These are phyloP conservation scores for Neoaliturus tenellus DNA, from an alignment of 2,888 invertebrate species.

Conservation along the genomic window DNA sequence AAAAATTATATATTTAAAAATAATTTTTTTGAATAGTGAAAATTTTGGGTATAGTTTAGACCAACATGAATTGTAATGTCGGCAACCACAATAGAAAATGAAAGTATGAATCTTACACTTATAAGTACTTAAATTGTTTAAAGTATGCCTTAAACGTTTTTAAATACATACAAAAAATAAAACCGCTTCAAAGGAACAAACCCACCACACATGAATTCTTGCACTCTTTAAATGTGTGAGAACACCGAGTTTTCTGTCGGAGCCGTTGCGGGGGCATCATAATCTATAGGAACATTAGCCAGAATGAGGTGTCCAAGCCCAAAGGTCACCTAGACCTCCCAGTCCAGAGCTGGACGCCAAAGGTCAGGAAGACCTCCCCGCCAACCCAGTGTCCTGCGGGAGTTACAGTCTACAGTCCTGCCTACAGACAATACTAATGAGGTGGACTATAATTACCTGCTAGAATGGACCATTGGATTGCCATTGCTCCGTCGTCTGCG, in stretches of 20 bases:
- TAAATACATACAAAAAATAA: too few relatives aligned
- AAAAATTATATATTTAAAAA: too few relatives aligned
- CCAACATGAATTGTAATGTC: too few relatives aligned
- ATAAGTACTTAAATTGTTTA: too few relatives aligned
- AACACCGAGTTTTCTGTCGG: background rate
- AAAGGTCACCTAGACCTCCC: slow-evolving; percentile 19
- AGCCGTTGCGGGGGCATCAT: background rate
- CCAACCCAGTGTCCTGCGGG: background rate
- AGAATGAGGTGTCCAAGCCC: background rate
- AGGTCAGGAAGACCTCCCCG: slow-evolving; percentile 2
- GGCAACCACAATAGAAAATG: too few relatives aligned
- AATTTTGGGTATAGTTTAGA: too few relatives aligned
- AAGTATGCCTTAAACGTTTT: too few relatives aligned
- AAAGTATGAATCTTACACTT: too few relatives aligned
- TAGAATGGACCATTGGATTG: slow-evolving; percentile 28
- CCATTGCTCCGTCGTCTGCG: background rate
- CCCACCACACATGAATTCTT: too few relatives aligned
- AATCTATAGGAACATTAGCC: slow-evolving; percentile 21
- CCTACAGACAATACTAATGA: slow-evolving; percentile 8
- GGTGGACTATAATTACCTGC: slow-evolving; percentile 3
- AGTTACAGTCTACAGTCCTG: background rate
- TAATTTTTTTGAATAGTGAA: too few relatives aligned
- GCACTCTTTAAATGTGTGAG: too few relatives aligned
- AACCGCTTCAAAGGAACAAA: too few relatives aligned
- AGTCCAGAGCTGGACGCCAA: slow-evolving; percentile 3